Evolutionary conservation across 2,888 invertebrate genomes (phyloP).

Genomic region (Drosophila koepferae): DNA sequence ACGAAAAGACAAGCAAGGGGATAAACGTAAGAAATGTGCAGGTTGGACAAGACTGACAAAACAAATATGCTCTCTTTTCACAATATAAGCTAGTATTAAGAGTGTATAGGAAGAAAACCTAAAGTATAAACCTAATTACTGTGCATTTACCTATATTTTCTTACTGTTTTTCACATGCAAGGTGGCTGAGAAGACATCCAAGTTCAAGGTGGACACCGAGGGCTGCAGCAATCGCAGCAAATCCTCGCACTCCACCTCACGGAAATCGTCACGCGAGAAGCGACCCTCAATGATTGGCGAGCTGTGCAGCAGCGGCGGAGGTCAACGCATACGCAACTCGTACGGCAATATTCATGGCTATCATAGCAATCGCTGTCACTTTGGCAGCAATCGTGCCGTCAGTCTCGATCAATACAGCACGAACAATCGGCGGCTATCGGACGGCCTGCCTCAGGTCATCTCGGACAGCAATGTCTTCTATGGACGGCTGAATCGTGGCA

Average conservation of each 20-base stretch:
- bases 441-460: slow-evolving; percentile 85
- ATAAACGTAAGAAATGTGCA: no score
- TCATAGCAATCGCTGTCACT: slow-evolving; percentile 84
- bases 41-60: not conserved
- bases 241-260: slow-evolving; percentile 88
- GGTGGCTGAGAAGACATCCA: slow-evolving; percentile 89
- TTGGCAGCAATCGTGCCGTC: slow-evolving; percentile 85
- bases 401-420: slow-evolving; percentile 85
- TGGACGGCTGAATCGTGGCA: slow-evolving; percentile 82
- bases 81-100: not conserved
- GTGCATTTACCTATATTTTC: not conserved
- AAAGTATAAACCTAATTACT: not conserved
- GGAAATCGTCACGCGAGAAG: slow-evolving; percentile 89
- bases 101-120: not conserved
- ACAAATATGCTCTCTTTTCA: not conserved
- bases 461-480: slow-evolving; percentile 85
- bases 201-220: slow-evolving; percentile 91
- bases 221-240: slow-evolving; percentile 87
- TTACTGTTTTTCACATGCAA: slow-evolving; percentile 44
- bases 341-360: slow-evolving; percentile 85
- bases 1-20: no score
- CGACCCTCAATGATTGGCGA: slow-evolving; percentile 85
- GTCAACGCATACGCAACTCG: slow-evolving; percentile 84
- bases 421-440: slow-evolving; percentile 84
- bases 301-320: slow-evolving; percentile 85